Evolutionary conservation across 2,888 invertebrate genomes (phyloP).

Genomic region (Sympetrum striolatum): DNA sequence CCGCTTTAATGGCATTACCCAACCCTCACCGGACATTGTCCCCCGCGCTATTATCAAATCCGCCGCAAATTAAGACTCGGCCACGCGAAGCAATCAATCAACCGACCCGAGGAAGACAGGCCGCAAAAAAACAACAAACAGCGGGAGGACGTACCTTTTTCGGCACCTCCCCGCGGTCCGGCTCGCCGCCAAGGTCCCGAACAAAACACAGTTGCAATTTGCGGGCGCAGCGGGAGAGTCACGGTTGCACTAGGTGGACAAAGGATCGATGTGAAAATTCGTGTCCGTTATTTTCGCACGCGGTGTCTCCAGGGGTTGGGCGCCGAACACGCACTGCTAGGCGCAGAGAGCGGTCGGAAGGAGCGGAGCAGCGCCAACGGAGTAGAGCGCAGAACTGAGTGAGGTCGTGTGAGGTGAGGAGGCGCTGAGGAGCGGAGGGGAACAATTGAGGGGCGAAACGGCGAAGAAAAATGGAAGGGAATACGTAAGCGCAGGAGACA

Average conservation of each 20-base stretch:
- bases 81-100: constrained; percentile 4
- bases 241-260: not conserved
- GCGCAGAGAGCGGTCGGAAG: not conserved
- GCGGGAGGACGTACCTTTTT: not conserved
- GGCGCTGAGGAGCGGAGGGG: not conserved
- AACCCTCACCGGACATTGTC: not conserved
- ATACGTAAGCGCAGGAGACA: not conserved
- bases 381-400: not conserved
- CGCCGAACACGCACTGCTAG: not conserved
- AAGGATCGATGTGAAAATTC: not conserved
- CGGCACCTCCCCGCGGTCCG: not conserved
- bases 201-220: not conserved
- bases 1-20: not conserved
- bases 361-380: not conserved
- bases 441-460: not conserved
- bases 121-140: not conserved
- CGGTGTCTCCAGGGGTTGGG: not conserved
- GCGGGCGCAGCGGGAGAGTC: not conserved
- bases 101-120: not conserved
- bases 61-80: not conserved
- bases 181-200: not conserved
- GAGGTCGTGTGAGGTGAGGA: not conserved
- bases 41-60: not conserved
- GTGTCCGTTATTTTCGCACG: no score
- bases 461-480: not conserved